Conservation (phyloP, 2,797 vertebrate species). For the Streptopelia turtur region DNA sequence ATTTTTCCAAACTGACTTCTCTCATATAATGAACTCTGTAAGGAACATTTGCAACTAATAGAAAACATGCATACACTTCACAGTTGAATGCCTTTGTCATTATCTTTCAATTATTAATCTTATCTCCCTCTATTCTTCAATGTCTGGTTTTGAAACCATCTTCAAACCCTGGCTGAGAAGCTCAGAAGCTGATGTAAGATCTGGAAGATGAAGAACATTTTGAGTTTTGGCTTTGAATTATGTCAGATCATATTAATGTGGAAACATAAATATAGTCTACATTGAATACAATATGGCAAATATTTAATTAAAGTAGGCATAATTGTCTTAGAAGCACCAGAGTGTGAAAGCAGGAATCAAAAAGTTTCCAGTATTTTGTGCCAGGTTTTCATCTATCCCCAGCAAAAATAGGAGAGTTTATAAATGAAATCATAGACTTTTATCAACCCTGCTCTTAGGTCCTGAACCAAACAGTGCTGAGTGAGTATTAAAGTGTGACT, state of each 20-base stretch:
- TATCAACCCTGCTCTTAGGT: not conserved
- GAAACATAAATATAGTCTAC: not conserved
- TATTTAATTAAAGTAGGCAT: not conserved
- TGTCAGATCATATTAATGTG: not conserved
- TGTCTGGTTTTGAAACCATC: not conserved
- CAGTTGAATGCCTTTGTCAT: slow-evolving; percentile 19
- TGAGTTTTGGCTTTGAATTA: not conserved
- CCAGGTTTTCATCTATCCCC: not conserved
- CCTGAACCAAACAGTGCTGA: not conserved
- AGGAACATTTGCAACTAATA: slow-evolving; percentile 27
- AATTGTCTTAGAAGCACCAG: not conserved
- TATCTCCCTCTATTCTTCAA: not conserved
- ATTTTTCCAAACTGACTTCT: not conserved
- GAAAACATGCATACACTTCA: not conserved
- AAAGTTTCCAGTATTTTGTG: not conserved
- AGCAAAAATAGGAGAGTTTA: not conserved
- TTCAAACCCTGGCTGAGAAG: not conserved
- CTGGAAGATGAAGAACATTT: not conserved
- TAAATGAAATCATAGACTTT: not conserved
- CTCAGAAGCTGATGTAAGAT: not conserved
- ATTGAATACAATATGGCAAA: not conserved
- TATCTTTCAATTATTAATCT: slow-evolving; percentile 34
- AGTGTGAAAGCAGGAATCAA: not conserved
- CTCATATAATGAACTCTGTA: not conserved
- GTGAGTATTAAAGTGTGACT: not conserved